phyloP scores from a whole-genome alignment of 1,140 invertebrate genomes.

The Scaptodrosophila lebanonensis region DNA sequence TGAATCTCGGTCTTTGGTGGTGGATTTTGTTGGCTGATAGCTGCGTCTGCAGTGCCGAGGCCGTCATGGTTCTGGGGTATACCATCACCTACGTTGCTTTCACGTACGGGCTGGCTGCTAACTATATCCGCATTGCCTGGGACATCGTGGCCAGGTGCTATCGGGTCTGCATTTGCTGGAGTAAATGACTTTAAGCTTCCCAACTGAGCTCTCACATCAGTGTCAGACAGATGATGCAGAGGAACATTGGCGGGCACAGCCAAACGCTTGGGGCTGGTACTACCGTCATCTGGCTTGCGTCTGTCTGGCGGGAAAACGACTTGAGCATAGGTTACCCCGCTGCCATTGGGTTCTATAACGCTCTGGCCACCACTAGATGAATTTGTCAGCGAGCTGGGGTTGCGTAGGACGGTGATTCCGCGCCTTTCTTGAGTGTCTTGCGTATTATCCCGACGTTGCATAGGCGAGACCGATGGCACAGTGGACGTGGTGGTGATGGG shows the following conservation, averaged over 20 bases:
- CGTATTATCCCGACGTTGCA: slow-evolving; percentile 44
- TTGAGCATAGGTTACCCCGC: slow-evolving; percentile 69
- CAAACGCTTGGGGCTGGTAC: slow-evolving; percentile 59
- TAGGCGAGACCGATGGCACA: slow-evolving; percentile 37
- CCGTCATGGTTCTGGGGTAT: neutral
- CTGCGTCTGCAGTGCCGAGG: neutral
- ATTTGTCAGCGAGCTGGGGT: slow-evolving; percentile 63
- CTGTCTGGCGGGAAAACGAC: slow-evolving; percentile 70
- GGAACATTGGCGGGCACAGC: slow-evolving; percentile 69
- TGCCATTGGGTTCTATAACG: slow-evolving; percentile 47
- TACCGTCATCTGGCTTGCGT: slow-evolving; percentile 59
- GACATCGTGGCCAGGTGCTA: slow-evolving; percentile 2
- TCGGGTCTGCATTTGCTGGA: slow-evolving; percentile 6
- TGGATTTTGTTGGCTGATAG: neutral
- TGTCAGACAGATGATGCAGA: slow-evolving; percentile 62
- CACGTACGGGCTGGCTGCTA: neutral
- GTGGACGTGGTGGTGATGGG: slow-evolving; percentile 50
- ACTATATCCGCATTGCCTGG: neutral
- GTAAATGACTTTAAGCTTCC: slow-evolving; percentile 64
- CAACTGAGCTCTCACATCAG: slow-evolving; percentile 63
- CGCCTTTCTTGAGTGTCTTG: slow-evolving; percentile 1
- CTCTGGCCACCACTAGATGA: slow-evolving; percentile 56
- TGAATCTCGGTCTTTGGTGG: slow-evolving; percentile 7
- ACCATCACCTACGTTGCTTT: too few relatives aligned
- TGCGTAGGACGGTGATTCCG: slow-evolving; percentile 41